Evolutionary conservation across 1,140 invertebrate genomes (phyloP).

Genomic region (Pseudachorutes palmiensis): DNA sequence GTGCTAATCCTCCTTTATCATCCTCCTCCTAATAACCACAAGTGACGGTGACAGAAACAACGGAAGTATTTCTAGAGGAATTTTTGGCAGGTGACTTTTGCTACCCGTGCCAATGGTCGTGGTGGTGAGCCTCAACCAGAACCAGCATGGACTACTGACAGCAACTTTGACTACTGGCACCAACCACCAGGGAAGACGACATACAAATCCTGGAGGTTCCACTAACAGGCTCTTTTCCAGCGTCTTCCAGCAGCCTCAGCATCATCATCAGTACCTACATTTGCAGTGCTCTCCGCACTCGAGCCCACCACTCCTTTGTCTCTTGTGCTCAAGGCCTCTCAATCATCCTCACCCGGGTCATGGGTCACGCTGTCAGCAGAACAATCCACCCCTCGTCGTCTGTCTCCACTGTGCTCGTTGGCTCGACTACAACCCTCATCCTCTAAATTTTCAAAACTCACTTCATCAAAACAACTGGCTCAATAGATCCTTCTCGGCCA

Average conservation of each 20-base stretch:
- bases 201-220: conserved; percentile 6
- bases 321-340: conserved; percentile 32
- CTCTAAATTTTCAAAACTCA: not conserved
- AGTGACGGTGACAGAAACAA: too few species aligned
- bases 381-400: conserved; percentile 21
- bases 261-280: conserved; percentile 5
- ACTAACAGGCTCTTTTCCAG: conserved; percentile 5
- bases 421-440: conserved; percentile 25
- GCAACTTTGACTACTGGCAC: conserved; percentile 26
- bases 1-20: too few species aligned
- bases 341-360: conserved; percentile 16
- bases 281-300: conserved; percentile 2
- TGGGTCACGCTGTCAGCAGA: conserved; percentile 6
- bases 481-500: conserved; percentile 1
- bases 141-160: conserved; percentile 32
- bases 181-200: conserved; percentile 17
- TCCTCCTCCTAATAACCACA: too few species aligned
- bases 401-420: conserved; percentile 34
- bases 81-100: not conserved
- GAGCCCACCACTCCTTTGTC: conserved; percentile 29
- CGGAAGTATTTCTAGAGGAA: too few species aligned
- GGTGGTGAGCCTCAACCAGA: conserved; percentile 24
- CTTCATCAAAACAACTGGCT: conserved; percentile 23
- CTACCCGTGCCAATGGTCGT: conserved; percentile 33
- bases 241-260: not conserved